phyloP scores from a whole-genome alignment of 2,888 invertebrate genomes.

The Drosophila meridionalis region DNA sequence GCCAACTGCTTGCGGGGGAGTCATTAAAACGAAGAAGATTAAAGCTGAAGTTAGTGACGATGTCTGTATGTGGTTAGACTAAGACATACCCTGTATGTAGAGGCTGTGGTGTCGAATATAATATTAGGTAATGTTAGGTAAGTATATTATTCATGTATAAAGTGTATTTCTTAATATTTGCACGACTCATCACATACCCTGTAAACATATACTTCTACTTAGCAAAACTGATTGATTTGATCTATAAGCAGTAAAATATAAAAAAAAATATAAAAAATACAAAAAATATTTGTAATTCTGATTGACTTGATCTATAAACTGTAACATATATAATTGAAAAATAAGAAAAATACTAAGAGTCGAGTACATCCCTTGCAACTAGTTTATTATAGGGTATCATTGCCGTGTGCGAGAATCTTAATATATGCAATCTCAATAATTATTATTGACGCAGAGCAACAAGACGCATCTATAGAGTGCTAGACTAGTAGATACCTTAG shows the following conservation, averaged over 20 bases:
- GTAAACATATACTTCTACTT: no score
- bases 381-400: not conserved
- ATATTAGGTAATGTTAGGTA: no score
- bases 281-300: no score
- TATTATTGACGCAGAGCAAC: no score
- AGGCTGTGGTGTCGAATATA: no score
- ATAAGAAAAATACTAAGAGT: not conserved
- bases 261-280: no score
- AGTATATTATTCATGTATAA: no score
- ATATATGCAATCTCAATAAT: not conserved
- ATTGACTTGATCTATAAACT: not conserved
- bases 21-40: conserved; percentile 2
- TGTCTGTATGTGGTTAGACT: not conserved
- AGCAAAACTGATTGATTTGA: not conserved
- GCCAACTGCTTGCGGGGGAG: not conserved
- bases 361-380: not conserved
- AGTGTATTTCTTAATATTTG: not conserved
- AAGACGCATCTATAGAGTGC: no score
- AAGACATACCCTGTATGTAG: not conserved
- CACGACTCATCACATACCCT: not conserved
- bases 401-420: not conserved
- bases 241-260: not conserved
- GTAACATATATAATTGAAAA: not conserved
- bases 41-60: not conserved
- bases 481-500: not conserved